A percentile compares a stretch with the other conserved stretches of the same genome.
phyloP scores from a whole-genome alignment of 2,888 invertebrate species.

The Copidosoma aretas region DNA sequence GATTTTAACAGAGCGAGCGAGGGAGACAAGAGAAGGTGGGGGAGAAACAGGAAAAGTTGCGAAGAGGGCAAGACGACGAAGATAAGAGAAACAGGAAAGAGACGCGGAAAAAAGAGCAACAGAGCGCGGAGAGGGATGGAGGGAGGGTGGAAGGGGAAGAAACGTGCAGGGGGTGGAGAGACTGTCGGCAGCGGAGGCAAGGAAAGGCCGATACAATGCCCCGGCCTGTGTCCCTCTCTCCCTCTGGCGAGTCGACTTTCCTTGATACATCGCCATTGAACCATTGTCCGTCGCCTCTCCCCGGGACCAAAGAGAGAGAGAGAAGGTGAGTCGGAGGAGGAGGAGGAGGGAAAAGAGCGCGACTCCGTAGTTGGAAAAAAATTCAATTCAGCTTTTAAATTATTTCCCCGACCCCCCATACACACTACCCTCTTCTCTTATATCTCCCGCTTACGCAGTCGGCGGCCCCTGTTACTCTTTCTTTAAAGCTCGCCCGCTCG shows the following conservation, averaged over 20 bases:
- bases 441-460: neutral
- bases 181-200: constrained; percentile 37
- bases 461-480: neutral
- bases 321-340: constrained; percentile 59
- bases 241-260: constrained; percentile 60
- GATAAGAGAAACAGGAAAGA: constrained; percentile 13
- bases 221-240: constrained; percentile 45
- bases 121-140: constrained; percentile 24
- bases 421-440: neutral
- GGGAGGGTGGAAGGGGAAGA: constrained; percentile 25
- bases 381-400: constrained; percentile 64
- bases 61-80: constrained; percentile 14
- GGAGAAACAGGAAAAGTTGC: constrained; percentile 12
- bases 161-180: constrained; percentile 24
- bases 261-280: constrained; percentile 63
- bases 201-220: constrained; percentile 62
- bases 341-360: constrained; percentile 39
- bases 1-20: no score
- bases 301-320: no score
- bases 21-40: no score
- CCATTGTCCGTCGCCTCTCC: constrained; percentile 62
- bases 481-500: neutral
- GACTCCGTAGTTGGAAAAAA: constrained; percentile 50
- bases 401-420: constrained; percentile 54
- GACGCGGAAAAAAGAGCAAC: constrained; percentile 13